These are phyloP conservation scores for Heliconius erato DNA, from an alignment of 2,888 invertebrate genomes.

Conservation along the genomic window DNA sequence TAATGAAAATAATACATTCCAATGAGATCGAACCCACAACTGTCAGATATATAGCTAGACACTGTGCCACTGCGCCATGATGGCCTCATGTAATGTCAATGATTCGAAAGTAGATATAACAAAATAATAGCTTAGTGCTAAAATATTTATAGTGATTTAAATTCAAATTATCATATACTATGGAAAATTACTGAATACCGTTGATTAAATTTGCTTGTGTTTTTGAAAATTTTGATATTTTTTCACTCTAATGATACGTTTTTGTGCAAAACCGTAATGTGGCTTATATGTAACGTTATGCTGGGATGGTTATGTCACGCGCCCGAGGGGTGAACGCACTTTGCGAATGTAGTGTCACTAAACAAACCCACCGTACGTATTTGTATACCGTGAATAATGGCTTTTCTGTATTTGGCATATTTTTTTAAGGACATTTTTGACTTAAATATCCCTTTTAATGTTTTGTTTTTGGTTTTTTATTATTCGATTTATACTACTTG, in stretches of 20 bases:
- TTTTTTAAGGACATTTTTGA: not conserved
- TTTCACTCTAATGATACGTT: not conserved
- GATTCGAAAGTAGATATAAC: too few species aligned
- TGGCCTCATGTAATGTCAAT: too few species aligned
- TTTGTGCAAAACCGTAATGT: slow-evolving; percentile 37
- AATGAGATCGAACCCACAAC: too few species aligned
- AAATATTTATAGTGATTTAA: not conserved
- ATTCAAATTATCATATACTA: not conserved
- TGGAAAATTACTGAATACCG: not conserved
- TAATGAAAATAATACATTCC: too few species aligned
- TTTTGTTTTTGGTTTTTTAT: not conserved
- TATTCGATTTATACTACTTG: not conserved
- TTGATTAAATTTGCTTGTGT: not conserved
- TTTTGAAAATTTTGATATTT: not conserved
- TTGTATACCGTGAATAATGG: slow-evolving; percentile 50
- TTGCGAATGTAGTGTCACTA: slow-evolving; percentile 68
- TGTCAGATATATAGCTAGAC: too few species aligned
- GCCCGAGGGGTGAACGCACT: slow-evolving; percentile 74
- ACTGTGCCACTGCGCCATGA: too few species aligned
- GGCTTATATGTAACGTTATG: slow-evolving; percentile 63
- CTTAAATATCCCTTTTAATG: not conserved
- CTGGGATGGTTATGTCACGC: slow-evolving; percentile 73
- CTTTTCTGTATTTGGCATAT: slow-evolving; percentile 3
- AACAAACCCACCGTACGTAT: slow-evolving; percentile 63
- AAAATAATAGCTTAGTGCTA: too few species aligned